Percentiles rank a stretch among this genome's conserved stretches.
phyloP scores from a whole-genome alignment of 2,888 invertebrate species.

The Glyphotaelius pellucidus region DNA sequence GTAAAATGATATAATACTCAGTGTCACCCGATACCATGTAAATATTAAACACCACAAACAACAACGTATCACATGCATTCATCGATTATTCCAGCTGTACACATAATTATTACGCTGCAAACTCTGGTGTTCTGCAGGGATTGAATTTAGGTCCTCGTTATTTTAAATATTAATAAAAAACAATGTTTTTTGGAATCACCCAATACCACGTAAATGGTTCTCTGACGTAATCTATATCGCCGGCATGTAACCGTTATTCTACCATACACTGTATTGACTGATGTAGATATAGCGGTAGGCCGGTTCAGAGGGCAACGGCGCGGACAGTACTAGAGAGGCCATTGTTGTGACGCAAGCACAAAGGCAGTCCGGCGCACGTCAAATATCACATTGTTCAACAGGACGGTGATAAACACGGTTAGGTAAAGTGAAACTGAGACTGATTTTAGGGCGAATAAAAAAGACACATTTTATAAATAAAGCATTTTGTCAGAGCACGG shows the following conservation, averaged over 20 bases:
- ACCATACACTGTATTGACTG: neutral
- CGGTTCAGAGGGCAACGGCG: neutral
- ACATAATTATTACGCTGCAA: too few species aligned
- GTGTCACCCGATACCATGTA: too few species aligned
- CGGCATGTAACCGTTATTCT: neutral
- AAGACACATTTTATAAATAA: too few species aligned
- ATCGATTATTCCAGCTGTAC: too few species aligned
- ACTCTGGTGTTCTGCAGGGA: too few species aligned
- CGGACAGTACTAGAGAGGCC: neutral
- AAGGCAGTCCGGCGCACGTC: conserved; percentile 20
- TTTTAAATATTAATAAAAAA: neutral
- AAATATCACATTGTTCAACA: conserved; percentile 22
- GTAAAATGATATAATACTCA: too few species aligned
- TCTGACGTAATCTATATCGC: neutral
- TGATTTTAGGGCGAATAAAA: neutral
- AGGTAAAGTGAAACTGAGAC: neutral
- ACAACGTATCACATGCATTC: too few species aligned
- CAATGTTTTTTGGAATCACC: neutral
- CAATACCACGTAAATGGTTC: neutral
- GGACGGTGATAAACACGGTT: neutral
- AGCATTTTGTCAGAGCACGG: too few species aligned
- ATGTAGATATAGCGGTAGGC: neutral
- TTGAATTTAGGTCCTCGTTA: too few species aligned
- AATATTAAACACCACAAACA: too few species aligned
- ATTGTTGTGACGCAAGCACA: neutral